Base-by-base conservation (phyloP, 1,140 invertebrate genomes). In the Holotrichia oblita region DNA sequence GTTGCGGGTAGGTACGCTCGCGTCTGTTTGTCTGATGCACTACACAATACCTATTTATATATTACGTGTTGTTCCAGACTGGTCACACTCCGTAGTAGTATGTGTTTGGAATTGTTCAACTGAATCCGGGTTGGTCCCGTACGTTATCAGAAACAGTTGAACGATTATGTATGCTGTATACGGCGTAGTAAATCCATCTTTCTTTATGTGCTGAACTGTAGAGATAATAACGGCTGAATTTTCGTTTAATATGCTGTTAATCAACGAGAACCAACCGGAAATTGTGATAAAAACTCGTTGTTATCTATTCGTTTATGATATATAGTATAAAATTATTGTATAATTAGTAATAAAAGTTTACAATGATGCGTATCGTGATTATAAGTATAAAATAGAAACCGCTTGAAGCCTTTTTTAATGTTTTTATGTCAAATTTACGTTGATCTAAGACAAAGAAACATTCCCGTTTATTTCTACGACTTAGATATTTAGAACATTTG, bases 171-270 rank as follows among this genome's bases (percentile, higher is more conserved):
- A 55, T 55, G 48, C 48, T 17, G 48, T 20, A 55, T 17, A 55
- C 48, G 6, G 17, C 48, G 48, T 14, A 55, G 14, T 55, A 55
- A 55, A 55, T 55, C 48, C 14, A 55, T 55, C 48, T 55, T 55
- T 55, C 48, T 55, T 55, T 55, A 55, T 55, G 48, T 17, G 48
- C 48, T 17, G 48, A 17, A 55, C 48, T 55, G 48, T 55, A 14
- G 6, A 55, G 48, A 55, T 55, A 55, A 55, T 55, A 55, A 55
- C 48, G 48, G 12, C 48, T 7, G n/a, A 55, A 55, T 17, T 55
- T 55, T 55, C 14, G 48, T 55, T 55, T 55, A 55, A 55, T 55
- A 55, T 55, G 48, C 48, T 55, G 48, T 55, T 55, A 55, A 55
- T 55, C 48, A 55, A 55, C 48, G 48, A 55, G 14, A 17, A 55